A percentile compares a stretch with the other conserved stretches of the same genome.
Evolutionary conservation across 1,140 invertebrate species (phyloP).

Genomic region (Drosophila lacteicornis): DNA sequence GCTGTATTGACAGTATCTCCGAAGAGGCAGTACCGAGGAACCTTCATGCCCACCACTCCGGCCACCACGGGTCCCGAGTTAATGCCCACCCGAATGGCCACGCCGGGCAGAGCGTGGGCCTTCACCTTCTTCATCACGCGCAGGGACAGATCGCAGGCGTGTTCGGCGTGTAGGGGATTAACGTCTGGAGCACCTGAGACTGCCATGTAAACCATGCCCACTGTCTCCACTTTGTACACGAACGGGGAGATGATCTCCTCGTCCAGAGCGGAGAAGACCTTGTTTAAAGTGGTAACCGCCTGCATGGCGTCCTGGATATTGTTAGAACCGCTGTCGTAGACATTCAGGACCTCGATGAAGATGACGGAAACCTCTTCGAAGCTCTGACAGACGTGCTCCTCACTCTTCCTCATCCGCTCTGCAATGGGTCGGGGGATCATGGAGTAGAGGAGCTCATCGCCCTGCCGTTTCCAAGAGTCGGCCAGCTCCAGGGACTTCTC

Average conservation of each 20-base stretch:
- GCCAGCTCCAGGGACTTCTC: slow-evolving; percentile 89
- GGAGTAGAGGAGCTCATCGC: slow-evolving; percentile 95
- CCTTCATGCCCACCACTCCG: slow-evolving; percentile 91
- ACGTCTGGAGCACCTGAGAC: slow-evolving; percentile 93
- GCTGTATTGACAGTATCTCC: slow-evolving; percentile 96
- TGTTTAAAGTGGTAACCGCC: slow-evolving; percentile 93
- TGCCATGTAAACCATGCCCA: slow-evolving; percentile 94
- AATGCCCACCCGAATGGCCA: slow-evolving; percentile 89
- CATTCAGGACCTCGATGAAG: slow-evolving; percentile 86
- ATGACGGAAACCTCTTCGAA: slow-evolving; percentile 86
- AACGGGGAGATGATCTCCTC: slow-evolving; percentile 81
- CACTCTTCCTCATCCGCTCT: slow-evolving; percentile 87
- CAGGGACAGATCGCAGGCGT: slow-evolving; percentile 91
- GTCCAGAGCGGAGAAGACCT: slow-evolving; percentile 93
- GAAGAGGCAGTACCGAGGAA: slow-evolving; percentile 92
- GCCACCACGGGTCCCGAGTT: slow-evolving; percentile 92
- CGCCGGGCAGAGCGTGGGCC: slow-evolving; percentile 86
- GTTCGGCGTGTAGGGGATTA: slow-evolving; percentile 90
- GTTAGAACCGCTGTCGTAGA: slow-evolving; percentile 71
- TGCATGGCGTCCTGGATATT: slow-evolving; percentile 91
- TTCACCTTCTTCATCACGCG: slow-evolving; percentile 88
- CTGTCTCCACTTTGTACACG: slow-evolving; percentile 91
- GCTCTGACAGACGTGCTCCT: slow-evolving; percentile 90
- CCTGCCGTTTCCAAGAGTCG: slow-evolving; percentile 93
- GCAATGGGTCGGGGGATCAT: slow-evolving; percentile 94